A percentile compares a stretch with the other conserved stretches of the same genome.
Evolutionary conservation across 2,888 invertebrate genomes (phyloP).

Genomic region (Hyposoter didymator): DNA sequence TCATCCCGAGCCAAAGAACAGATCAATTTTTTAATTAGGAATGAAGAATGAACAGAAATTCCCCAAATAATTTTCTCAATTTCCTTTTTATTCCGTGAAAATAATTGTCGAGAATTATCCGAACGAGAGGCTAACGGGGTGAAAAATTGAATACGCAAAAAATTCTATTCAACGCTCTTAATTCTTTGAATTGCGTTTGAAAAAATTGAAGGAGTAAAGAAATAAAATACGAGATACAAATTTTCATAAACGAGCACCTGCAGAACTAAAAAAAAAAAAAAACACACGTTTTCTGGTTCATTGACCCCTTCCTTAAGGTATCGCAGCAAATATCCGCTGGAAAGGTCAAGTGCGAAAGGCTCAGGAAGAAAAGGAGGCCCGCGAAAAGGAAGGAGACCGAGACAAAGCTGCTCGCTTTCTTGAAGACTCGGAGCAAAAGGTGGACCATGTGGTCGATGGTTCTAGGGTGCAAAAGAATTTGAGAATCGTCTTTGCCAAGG

Average conservation of each 20-base stretch:
- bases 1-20: slow-evolving; percentile 8
- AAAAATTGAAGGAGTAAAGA: background rate
- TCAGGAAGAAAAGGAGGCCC: slow-evolving; percentile 27
- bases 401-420: slow-evolving; percentile 25
- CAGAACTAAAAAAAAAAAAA: background rate
- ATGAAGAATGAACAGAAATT: background rate
- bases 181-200: background rate
- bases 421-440: slow-evolving; percentile 41
- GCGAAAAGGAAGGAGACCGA: background rate
- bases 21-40: slow-evolving; percentile 13
- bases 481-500: slow-evolving; percentile 63
- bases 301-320: background rate
- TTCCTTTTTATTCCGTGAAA: background rate
- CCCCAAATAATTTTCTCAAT: background rate
- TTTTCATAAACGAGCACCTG: slow-evolving; percentile 41
- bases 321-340: slow-evolving; percentile 15
- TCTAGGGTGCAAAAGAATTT: slow-evolving; percentile 26
- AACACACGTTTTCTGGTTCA: slow-evolving; percentile 24
- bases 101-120: background rate
- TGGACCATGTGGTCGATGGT: slow-evolving; percentile 64
- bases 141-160: background rate
- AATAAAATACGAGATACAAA: background rate
- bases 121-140: background rate
- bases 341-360: slow-evolving; percentile 51
- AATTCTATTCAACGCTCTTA: background rate